Conservation (phyloP, 2,797 vertebrate species). For the Dallia pectoralis region DNA sequence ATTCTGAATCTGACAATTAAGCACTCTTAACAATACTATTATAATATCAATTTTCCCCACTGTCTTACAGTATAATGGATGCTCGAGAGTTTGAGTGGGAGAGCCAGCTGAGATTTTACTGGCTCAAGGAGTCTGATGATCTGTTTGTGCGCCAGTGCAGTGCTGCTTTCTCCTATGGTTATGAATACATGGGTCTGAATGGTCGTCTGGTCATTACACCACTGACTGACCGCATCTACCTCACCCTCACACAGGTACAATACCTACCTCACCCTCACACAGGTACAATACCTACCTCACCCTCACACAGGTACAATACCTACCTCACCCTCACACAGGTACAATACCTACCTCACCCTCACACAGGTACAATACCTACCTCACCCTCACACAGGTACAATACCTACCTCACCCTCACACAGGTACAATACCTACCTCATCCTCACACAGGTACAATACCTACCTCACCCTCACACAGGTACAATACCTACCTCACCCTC, state of each 20-base stretch:
- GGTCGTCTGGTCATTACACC: constrained; percentile 96
- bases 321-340: neutral
- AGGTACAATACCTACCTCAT: neutral
- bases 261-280: neutral
- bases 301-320: neutral
- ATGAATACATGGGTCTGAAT: constrained; percentile 98
- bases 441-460: neutral
- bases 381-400: too few relatives aligned
- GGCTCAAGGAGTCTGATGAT: constrained; percentile 82
- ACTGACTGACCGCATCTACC: constrained; percentile 93
- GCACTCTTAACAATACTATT: too few relatives aligned
- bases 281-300: neutral
- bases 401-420: constrained; percentile 80
- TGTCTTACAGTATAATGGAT: constrained; percentile 82
- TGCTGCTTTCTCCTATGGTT: constrained; percentile 88
- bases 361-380: neutral
- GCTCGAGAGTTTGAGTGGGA: constrained; percentile 94
- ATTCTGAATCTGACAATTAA: too few relatives aligned
- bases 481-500: too few relatives aligned
- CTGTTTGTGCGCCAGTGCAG: constrained; percentile 90
- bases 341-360: neutral
- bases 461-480: too few relatives aligned
- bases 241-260: constrained; percentile 90
- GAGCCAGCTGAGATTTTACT: constrained; percentile 95
- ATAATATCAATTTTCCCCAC: neutral